These are phyloP conservation scores for Drosophila greeni DNA, from an alignment of 2,888 invertebrate species.

Conservation along the genomic window DNA sequence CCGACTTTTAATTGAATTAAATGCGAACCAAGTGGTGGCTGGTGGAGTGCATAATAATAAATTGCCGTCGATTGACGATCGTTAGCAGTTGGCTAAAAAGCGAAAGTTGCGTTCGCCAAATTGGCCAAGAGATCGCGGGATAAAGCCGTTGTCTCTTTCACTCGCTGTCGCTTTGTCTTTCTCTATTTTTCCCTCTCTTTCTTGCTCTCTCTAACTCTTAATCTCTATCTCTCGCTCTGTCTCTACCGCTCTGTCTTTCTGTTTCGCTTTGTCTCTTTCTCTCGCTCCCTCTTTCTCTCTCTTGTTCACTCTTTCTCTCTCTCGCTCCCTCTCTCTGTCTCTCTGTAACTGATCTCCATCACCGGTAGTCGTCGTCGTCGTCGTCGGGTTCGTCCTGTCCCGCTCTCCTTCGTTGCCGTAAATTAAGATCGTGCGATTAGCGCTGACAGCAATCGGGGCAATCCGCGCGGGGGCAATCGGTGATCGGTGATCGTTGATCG, in stretches of 20 bases:
- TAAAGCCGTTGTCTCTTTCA: not conserved
- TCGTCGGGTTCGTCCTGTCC: slow-evolving; percentile 37
- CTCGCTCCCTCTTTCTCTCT: not conserved
- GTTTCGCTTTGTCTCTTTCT: too few relatives aligned
- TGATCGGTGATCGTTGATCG: slow-evolving; percentile 18
- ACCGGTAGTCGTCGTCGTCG: slow-evolving; percentile 45
- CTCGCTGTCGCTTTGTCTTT: not conserved
- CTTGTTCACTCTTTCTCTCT: not conserved
- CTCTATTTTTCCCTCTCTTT: slow-evolving; percentile 7
- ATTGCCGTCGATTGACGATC: slow-evolving; percentile 72
- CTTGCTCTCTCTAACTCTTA: not conserved
- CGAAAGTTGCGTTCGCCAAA: slow-evolving; percentile 71
- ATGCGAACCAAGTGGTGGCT: slow-evolving; percentile 59
- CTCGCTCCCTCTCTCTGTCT: not conserved
- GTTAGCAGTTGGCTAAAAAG: slow-evolving; percentile 62
- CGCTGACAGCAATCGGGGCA: slow-evolving; percentile 57
- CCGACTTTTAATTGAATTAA: slow-evolving; percentile 74
- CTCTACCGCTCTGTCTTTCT: slow-evolving; percentile 4
- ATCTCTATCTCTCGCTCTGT: slow-evolving; percentile 9
- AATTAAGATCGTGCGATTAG: slow-evolving; percentile 72
- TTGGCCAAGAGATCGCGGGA: slow-evolving; percentile 58
- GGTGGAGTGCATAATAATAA: slow-evolving; percentile 67
- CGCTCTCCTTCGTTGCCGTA: slow-evolving; percentile 59
- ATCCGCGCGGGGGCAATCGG: slow-evolving; percentile 38
- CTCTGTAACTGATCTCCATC: slow-evolving; percentile 29